Base-by-base conservation (phyloP, 2,113 vertebrate genomes). In the Marmota flaviventris region DNA sequence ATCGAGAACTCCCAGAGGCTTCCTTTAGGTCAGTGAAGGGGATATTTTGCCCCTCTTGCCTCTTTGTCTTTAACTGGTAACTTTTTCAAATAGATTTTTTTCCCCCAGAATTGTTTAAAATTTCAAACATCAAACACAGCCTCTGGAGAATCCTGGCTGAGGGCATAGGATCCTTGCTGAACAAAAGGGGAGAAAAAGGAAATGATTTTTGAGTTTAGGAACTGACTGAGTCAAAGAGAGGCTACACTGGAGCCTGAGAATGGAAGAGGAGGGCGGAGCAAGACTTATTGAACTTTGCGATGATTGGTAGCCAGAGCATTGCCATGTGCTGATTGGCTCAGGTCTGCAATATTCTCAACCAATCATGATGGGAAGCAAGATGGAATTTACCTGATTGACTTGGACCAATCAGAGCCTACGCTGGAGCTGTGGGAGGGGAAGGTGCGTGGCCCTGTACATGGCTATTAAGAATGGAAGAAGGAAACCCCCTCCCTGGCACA, bases 121-220 rank as follows among this genome's bases (percentile, higher is more conserved):
- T 82, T n/a, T 95, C 72, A 85, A 88, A 95, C 34, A 37, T 58
- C n/a, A 89, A 90, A 87, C 53, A 37, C 9, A 14, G 51, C 22
- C 75, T 77, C 79, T 9, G 1, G 75, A 51, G 75, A 72, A 75
- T 91, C 37, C 53, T 51, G 51, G 45, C 12, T 25, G 29, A 95
- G 77, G 91, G 51, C 45, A 72, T 4, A 65, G 24, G 85, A 76
- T 85, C 10, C 25, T 92, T 77, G 61, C 67, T 73, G 45, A 97
- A 65, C 34, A 14, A 85, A 56, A 96, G 51, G 29, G 22, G 70
- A 76, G 4, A 75, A 51, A 45, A 39, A 6, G 63, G 58, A 76
- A 72, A 32, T 39, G 56, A 61, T 76, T 95, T 87, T 85, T 81
- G 51, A 89, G 63, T 85, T 16, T 39, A 94, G 34, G 72, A 51